Conservation (phyloP, 2,888 invertebrate species). For the Pseudococcus longispinus region DNA sequence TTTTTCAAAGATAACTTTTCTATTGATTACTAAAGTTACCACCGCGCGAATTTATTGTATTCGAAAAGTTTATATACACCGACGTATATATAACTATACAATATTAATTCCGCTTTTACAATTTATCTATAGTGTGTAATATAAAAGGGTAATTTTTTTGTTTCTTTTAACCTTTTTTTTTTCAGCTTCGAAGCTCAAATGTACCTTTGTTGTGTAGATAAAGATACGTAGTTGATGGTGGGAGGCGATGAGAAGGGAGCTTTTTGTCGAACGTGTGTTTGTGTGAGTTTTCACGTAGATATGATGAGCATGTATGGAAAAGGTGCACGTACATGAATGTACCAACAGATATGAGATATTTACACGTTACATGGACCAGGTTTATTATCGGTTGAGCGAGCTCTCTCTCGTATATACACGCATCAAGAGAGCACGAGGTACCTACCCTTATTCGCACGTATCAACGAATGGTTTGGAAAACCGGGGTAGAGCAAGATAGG, state of each 20-base stretch:
- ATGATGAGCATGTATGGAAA: too few species aligned
- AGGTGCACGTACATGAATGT: too few species aligned
- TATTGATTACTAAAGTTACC: neutral
- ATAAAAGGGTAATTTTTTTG: neutral
- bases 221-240: too few species aligned
- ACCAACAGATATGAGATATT: neutral
- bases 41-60: neutral
- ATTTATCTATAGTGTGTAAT: neutral
- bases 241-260: neutral
- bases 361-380: neutral
- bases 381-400: neutral
- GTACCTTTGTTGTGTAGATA: neutral
- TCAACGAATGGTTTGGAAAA: neutral
- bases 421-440: neutral
- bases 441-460: neutral
- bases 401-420: too few species aligned
- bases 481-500: neutral
- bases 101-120: conserved; percentile 17
- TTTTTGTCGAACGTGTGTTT: neutral
- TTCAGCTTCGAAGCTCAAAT: neutral
- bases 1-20: neutral
- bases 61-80: neutral
- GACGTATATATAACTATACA: neutral
- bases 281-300: too few species aligned
- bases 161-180: neutral